Conservation (phyloP, 2,888 invertebrate genomes). For the Rhaphigaster nebulosa region DNA sequence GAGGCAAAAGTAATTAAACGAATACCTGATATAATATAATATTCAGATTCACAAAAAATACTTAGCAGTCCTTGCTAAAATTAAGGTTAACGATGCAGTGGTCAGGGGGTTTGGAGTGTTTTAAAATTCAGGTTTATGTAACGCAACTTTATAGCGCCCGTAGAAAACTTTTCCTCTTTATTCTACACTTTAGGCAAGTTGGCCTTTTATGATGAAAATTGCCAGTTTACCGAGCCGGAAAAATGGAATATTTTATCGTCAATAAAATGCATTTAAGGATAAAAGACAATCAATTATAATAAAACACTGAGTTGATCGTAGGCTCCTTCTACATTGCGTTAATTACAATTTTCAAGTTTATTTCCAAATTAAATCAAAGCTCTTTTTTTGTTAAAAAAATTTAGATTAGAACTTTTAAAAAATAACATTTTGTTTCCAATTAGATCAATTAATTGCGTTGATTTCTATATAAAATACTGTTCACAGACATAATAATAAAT, state of each 20-base stretch:
- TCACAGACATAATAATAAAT: too few relatives aligned
- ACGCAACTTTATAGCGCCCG: neutral
- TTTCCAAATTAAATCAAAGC: too few relatives aligned
- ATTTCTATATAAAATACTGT: too few relatives aligned
- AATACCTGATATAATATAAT: neutral
- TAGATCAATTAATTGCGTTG: too few relatives aligned
- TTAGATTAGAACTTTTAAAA: too few relatives aligned
- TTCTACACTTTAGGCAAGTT: neutral
- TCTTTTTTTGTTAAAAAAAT: too few relatives aligned
- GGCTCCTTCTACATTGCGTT: neutral
- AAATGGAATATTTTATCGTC: neutral
- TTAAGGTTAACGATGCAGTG: neutral
- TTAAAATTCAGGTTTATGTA: slow-evolving; percentile 14
- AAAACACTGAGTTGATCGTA: neutral
- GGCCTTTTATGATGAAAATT: neutral
- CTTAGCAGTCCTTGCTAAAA: neutral
- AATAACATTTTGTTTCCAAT: too few relatives aligned
- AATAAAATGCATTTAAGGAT: neutral
- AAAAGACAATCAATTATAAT: neutral
- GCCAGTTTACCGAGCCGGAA: neutral
- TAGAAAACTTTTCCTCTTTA: slow-evolving; percentile 37
- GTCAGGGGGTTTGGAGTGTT: neutral
- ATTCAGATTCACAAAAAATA: neutral
- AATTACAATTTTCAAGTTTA: too few relatives aligned
- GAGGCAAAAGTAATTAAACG: neutral